Conservation (phyloP, 92 coral and sea anemone species). For the Porites lobata region DNA sequence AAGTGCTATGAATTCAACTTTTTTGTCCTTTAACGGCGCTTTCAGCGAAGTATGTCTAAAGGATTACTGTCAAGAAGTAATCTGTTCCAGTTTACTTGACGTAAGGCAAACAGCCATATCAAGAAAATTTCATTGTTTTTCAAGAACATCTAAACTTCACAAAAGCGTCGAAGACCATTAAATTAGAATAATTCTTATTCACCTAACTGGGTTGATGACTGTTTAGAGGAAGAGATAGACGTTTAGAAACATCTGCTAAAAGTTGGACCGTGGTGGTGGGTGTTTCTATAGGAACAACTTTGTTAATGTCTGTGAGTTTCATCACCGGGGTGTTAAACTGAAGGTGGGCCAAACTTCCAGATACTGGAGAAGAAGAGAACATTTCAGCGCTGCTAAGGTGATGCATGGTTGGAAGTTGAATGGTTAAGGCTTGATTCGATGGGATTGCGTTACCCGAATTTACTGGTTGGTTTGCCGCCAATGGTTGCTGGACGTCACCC, state of each 20-base stretch:
- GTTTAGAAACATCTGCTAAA: conserved; percentile 55
- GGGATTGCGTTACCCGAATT: conserved; percentile 16
- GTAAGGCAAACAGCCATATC: conserved; percentile 12
- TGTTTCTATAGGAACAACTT: conserved; percentile 51
- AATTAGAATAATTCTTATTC: not conserved
- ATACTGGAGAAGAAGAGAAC: conserved; percentile 5
- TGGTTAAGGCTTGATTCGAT: conserved; percentile 29
- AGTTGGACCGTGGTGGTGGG: conserved; percentile 48
- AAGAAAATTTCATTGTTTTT: not conserved
- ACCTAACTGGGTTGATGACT: conserved; percentile 15
- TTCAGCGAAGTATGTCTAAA: not conserved
- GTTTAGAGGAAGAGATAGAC: conserved; percentile 63
- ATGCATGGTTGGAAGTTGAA: conserved; percentile 34
- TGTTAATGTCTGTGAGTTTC: conserved; percentile 33
- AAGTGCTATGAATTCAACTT: not conserved
- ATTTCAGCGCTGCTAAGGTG: conserved; percentile 23
- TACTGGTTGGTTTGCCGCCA: not conserved
- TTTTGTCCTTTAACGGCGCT: not conserved
- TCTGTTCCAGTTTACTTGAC: not conserved
- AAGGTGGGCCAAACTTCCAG: not conserved
- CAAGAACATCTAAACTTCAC: not conserved
- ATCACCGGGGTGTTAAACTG: conserved; percentile 32
- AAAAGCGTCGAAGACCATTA: not conserved
- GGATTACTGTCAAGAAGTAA: not conserved
- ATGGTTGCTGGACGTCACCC: not conserved